Evolutionary conservation across 2,888 invertebrate genomes (phyloP), one percentile per base, ranked within the genome.

Genomic region (Silvanus unidentatus): DNA sequence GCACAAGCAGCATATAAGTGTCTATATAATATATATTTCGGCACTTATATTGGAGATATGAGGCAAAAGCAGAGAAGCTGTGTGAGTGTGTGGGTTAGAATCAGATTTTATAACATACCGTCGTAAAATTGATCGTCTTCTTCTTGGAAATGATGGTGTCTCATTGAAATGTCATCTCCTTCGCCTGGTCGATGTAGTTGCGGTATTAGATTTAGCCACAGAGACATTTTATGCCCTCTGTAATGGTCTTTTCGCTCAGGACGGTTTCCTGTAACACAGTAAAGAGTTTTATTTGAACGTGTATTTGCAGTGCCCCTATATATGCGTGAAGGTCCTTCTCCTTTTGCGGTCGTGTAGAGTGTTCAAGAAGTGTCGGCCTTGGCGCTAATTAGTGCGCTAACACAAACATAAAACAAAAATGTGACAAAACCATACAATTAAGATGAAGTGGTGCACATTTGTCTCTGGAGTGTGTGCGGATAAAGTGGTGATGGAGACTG

Each of bases 141-240:
- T 47, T 89, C 89, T 59, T 86, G 82, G 62, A 92, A 86, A 68
- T 93, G 92, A 68, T 91, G 89, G 68, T 90, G 88, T 32, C 88
- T 77, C 86, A 91, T 89, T 49, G 86, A 86, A 49, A 88, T 82
- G 64, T 90, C 90, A 53, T 86, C 85, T 39, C 59, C 63, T 52
- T 81, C 80, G 13, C 91, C 90, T 9, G 91, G 88, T 47, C 87
- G 78, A 69, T 94, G 93, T 42, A 95, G 78, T 68, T 93, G 76
- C 11, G 90, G 90, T 53, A 91, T 84, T 43, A 91, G 77, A 64
- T 90, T 88, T 56, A 91, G 72, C 93, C 93, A 93, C 49, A 91
- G 79, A 43, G 91, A 88, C 82, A 92, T 85, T 74, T 91, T 89
- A 73, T 94, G 93, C 36, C 94, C 93, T 32, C 94, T 81, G 72